Base-by-base conservation (phyloP, 2,113 vertebrate genomes). In the Macroglossus sobrinus region DNA sequence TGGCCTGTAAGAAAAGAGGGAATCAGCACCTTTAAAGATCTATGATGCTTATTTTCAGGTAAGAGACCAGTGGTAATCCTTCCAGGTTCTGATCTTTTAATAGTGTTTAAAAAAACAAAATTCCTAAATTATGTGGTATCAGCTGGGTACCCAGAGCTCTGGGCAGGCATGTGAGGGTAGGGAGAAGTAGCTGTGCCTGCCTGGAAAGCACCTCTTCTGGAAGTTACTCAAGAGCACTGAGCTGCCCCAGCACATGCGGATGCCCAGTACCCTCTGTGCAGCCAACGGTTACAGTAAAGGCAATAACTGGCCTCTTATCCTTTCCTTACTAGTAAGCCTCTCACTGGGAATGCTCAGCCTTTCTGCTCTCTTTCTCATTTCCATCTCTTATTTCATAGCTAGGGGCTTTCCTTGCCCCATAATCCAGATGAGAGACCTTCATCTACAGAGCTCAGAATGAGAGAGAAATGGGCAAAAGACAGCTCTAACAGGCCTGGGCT, bases 401-500 rank as follows among this genome's bases (percentile, higher is more conserved):
- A 53, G 63, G 38, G 24, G 21, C 30, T 82, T 33, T 69, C 38
- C 45, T 72, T 69, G 79, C 16, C 55, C 45, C n/a, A 64, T 15
- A 90, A 64, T 88, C 15, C 50, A 71, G 72, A 94, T 84, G 85
- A 90, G 30, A 86, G n/a, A 85, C 12, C 79, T 89, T 90, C 24
- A 91, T 71, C 57, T 33, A 69, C 59, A 96, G 53, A 96, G n/a
- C 53, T 55, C 61, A 66, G 68, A 84, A 57, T 72, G 3, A 50
- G 22, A 43, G 50, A 93, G 45, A 89, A 82, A 35, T 21, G 11
- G 66, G 76, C n/a, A 84, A 61, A 89, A 92, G 68, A 72, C 72
- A 75, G 45, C 57, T 72, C 88, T n/a, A 86, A 55, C 28, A 93
- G 90, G 68, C 71, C 81, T 53, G 72, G 72, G 57, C 14, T n/a